These are phyloP conservation scores for Latrodectus geometricus DNA, from an alignment of 1,140 invertebrate species.

Conservation along the genomic window DNA sequence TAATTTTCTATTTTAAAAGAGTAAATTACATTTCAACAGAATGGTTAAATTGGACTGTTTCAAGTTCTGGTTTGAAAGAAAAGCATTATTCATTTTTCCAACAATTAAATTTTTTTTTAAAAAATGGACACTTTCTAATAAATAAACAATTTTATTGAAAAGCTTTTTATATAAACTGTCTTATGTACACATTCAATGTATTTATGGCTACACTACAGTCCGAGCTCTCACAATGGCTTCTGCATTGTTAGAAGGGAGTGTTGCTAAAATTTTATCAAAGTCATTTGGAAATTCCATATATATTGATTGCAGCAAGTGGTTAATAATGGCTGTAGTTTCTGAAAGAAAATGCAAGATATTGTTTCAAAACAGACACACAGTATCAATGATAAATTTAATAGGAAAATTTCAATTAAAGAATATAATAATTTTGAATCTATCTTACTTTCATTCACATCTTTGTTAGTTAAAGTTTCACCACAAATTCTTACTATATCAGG, in stretches of 20 bases:
- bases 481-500: conserved; percentile 25
- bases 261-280: conserved; percentile 30
- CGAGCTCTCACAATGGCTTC: conserved; percentile 26
- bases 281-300: conserved; percentile 40
- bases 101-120: no score
- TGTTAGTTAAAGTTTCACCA: conserved; percentile 4
- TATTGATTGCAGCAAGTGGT: conserved; percentile 15
- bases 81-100: no score
- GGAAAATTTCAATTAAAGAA: no score
- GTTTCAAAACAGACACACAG: background rate
- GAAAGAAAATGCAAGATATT: conserved; percentile 9
- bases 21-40: no score
- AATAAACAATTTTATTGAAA: conserved; percentile 43
- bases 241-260: conserved; percentile 24
- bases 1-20: no score
- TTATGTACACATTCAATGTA: conserved; percentile 22
- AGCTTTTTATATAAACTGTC: conserved; percentile 25
- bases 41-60: no score
- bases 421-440: no score
- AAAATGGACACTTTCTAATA: background rate
- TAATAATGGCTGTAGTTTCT: conserved; percentile 6
- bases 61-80: no score
- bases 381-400: no score
- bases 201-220: conserved; percentile 13
- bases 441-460: conserved; percentile 30